phyloP scores from a whole-genome alignment of 2,888 invertebrate species.

The Matsumyia berberina region DNA sequence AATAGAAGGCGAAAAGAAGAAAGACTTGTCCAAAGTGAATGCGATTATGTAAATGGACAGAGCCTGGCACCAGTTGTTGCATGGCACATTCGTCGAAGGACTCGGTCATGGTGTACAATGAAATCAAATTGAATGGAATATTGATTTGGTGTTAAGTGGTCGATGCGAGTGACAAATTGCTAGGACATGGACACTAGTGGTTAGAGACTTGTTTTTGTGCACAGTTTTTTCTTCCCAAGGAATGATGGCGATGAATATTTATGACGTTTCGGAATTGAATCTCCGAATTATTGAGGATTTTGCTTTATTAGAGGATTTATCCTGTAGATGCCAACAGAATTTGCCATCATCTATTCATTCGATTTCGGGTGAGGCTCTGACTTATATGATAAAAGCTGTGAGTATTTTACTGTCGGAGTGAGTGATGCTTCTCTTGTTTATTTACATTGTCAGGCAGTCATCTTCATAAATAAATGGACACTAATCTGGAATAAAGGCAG shows the following conservation, averaged over 20 bases:
- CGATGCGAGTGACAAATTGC: slow-evolving; percentile 16
- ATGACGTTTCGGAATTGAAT: slow-evolving; percentile 38
- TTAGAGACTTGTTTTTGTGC: neutral
- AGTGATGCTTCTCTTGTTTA: no score
- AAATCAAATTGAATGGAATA: slow-evolving; percentile 65
- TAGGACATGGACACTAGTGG: neutral
- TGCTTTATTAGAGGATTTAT: slow-evolving; percentile 9
- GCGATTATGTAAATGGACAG: slow-evolving; percentile 73
- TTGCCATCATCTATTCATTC: no score
- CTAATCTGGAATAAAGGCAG: no score
- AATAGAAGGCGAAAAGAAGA: slow-evolving; percentile 19
- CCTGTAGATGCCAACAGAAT: no score
- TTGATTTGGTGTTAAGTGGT: slow-evolving; percentile 53
- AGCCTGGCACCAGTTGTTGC: slow-evolving; percentile 65
- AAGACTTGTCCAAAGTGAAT: slow-evolving; percentile 51
- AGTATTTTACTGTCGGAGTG: no score
- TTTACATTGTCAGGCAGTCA: no score
- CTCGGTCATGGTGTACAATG: slow-evolving; percentile 32
- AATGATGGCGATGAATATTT: slow-evolving; percentile 49
- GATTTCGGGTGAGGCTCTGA: no score
- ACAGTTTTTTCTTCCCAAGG: slow-evolving; percentile 1
- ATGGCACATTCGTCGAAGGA: slow-evolving; percentile 56
- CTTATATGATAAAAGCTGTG: no score
- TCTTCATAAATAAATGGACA: no score
- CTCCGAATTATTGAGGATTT: slow-evolving; percentile 27